phyloP scores from a whole-genome alignment of 2,113 vertebrate genomes.

The Gallinago undulata region DNA sequence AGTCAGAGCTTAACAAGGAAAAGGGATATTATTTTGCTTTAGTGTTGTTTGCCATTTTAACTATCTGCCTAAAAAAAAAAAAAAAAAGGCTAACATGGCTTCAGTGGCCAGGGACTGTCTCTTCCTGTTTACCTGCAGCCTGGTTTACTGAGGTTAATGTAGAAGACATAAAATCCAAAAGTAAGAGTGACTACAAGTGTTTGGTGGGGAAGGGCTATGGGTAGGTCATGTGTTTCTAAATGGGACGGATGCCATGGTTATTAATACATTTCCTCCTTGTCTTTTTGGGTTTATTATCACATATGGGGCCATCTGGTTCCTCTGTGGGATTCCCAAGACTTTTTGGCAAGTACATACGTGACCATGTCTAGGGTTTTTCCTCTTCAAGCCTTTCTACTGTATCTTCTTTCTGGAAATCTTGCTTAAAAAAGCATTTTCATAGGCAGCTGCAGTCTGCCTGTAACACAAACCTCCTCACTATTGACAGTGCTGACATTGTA shows the following conservation, averaged over 20 bases:
- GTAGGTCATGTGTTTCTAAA: neutral
- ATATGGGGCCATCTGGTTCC: constrained; percentile 49
- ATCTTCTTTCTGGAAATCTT: neutral
- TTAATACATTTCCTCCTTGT: neutral
- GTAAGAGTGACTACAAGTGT: neutral
- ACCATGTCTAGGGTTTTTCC: constrained; percentile 9
- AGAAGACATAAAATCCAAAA: neutral
- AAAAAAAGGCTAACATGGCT: neutral
- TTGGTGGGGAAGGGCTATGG: neutral
- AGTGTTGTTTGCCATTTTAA: neutral
- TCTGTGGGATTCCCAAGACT: constrained; percentile 34
- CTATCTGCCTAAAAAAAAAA: neutral
- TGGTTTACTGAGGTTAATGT: neutral
- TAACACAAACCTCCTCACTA: neutral
- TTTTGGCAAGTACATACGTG: neutral
- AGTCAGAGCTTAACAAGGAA: neutral
- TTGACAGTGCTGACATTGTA: neutral
- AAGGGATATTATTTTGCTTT: neutral
- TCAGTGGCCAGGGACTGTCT: neutral
- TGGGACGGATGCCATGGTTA: neutral
- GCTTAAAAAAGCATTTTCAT: neutral
- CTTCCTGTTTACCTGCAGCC: neutral
- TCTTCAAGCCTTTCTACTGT: neutral
- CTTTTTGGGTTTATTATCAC: neutral
- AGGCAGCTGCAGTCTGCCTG: neutral